A percentile compares a stretch with the other conserved stretches of the same genome.
Conservation (phyloP, 1,140 invertebrate genomes). For the Ephestia elutella region DNA sequence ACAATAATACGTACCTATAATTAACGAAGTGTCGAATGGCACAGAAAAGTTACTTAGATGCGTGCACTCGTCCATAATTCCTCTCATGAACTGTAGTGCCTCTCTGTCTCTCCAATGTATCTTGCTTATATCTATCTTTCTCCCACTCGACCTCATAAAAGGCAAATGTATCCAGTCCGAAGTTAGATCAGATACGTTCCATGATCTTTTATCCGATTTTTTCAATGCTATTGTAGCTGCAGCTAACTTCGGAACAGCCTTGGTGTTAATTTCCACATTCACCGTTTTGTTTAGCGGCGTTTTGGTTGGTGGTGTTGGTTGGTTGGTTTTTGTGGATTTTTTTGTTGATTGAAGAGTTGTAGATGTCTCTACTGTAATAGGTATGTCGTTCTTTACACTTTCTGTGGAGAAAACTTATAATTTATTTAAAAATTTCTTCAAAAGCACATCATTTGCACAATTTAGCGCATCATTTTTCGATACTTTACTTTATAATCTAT, state of each 20-base stretch:
- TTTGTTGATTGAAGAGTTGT: background rate
- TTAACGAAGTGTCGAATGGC: conserved; percentile 88
- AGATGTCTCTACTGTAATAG: background rate
- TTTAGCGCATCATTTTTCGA: too few species aligned
- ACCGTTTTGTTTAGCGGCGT: background rate
- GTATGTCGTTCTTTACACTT: background rate
- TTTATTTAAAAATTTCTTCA: background rate
- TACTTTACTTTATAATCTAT: too few species aligned
- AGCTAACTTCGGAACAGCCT: background rate
- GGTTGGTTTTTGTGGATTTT: background rate
- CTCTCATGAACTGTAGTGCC: conserved; percentile 95
- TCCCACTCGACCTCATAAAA: conserved; percentile 49
- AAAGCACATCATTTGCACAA: too few species aligned
- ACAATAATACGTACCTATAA: conserved; percentile 76
- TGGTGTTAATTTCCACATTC: background rate
- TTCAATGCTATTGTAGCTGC: conserved; percentile 8
- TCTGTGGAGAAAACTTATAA: background rate
- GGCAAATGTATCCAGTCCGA: conserved; percentile 60
- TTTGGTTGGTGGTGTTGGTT: background rate
- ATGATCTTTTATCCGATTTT: conserved; percentile 43
- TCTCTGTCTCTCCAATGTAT: conserved; percentile 81
- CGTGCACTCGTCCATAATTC: conserved; percentile 99
- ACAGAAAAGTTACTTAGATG: conserved; percentile 94
- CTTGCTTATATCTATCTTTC: conserved; percentile 73
- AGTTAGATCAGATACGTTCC: conserved; percentile 59